Percentiles rank a stretch among this genome's conserved stretches.
phyloP scores from a whole-genome alignment of 2,888 invertebrate genomes.

The Spilarctia lutea region DNA sequence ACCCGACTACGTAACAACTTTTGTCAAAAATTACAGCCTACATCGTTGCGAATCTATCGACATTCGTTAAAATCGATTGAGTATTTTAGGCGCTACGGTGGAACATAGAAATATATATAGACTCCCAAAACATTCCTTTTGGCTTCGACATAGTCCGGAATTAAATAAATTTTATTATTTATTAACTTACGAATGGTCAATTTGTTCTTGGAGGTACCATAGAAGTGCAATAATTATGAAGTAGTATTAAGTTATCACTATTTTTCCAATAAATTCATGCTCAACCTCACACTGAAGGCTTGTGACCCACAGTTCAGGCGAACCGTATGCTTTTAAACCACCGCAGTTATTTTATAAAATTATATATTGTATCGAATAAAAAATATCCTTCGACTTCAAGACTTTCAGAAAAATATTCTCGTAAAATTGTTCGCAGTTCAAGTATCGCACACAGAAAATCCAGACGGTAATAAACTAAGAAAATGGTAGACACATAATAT shows the following conservation, averaged over 20 bases:
- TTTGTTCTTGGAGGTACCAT: background rate
- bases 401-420: conserved; percentile 10
- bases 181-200: background rate
- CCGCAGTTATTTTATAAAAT: background rate
- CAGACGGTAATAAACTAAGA: conserved; percentile 14
- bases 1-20: too few species aligned
- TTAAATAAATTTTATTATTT: background rate
- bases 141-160: too few species aligned
- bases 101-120: too few species aligned
- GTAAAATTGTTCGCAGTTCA: background rate
- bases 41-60: too few species aligned
- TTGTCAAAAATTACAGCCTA: too few species aligned
- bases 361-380: background rate
- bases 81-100: too few species aligned
- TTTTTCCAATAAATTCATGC: background rate
- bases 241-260: background rate
- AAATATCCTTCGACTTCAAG: background rate
- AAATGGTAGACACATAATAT: conserved; percentile 11
- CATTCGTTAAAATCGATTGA: too few species aligned
- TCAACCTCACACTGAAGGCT: too few species aligned
- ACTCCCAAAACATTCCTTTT: too few species aligned
- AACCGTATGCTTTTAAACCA: background rate
- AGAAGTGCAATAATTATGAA: background rate
- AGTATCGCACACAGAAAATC: conserved; percentile 9
- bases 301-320: background rate